phyloP scores from a whole-genome alignment of 2,888 invertebrate species.

The Nephrocerus scutellatus region DNA sequence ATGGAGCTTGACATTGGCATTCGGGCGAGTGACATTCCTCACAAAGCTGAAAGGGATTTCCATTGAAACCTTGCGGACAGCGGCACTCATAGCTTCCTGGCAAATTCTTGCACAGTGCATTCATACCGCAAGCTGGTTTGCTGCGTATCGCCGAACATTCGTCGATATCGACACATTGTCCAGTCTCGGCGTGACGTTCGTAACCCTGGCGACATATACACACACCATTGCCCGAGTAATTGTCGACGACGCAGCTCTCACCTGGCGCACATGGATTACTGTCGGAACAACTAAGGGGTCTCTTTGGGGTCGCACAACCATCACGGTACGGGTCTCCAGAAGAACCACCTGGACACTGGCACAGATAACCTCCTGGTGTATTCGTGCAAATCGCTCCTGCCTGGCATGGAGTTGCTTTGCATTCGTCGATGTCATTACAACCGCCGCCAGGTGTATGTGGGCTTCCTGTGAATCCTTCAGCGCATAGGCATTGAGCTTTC shows the following conservation, averaged over 20 bases:
- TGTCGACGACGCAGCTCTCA: slow-evolving; percentile 77
- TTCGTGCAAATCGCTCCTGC: slow-evolving; percentile 82
- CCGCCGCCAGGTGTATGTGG: slow-evolving; percentile 55
- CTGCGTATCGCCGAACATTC: slow-evolving; percentile 71
- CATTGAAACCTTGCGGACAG: slow-evolving; percentile 80
- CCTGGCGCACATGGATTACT: slow-evolving; percentile 72
- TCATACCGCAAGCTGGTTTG: slow-evolving; percentile 76
- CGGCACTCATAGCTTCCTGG: slow-evolving; percentile 91
- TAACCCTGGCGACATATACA: slow-evolving; percentile 87
- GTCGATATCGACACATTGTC: slow-evolving; percentile 76
- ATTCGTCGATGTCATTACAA: slow-evolving; percentile 86
- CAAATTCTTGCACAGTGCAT: slow-evolving; percentile 85
- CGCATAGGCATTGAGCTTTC: slow-evolving; percentile 76
- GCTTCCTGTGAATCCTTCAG: slow-evolving; percentile 68
- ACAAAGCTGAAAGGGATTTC: slow-evolving; percentile 82
- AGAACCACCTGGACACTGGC: slow-evolving; percentile 79
- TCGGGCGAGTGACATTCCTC: slow-evolving; percentile 76
- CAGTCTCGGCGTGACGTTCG: slow-evolving; percentile 64
- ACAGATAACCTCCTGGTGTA: slow-evolving; percentile 75
- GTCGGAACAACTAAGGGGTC: slow-evolving; percentile 64
- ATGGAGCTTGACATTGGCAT: slow-evolving; percentile 82
- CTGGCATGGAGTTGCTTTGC: slow-evolving; percentile 73
- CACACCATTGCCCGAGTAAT: slow-evolving; percentile 66
- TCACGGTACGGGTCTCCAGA: slow-evolving; percentile 72
- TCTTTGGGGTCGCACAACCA: slow-evolving; percentile 63